Conservation (phyloP, 2,113 vertebrate genomes). For the Chaetura pelagica region DNA sequence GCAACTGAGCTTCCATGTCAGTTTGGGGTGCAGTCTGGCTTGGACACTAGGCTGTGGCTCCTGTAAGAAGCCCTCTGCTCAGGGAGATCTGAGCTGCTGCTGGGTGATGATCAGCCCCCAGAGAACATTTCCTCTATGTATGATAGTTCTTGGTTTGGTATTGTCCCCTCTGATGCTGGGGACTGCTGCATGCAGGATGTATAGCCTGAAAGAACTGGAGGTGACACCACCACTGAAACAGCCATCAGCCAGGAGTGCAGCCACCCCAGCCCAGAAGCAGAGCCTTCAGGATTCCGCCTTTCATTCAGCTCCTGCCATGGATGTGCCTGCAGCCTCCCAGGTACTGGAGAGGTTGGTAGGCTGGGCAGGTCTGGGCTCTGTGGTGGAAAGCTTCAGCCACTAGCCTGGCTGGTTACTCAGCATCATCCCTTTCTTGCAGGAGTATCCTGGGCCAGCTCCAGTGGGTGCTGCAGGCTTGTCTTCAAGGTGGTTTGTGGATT, state of each 20-base stretch:
- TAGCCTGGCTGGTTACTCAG: background rate
- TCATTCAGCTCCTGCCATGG: background rate
- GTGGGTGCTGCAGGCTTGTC: background rate
- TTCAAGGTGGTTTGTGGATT: background rate
- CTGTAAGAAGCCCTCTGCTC: background rate
- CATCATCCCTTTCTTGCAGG: background rate
- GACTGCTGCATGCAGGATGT: fast-evolving
- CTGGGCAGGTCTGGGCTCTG: background rate
- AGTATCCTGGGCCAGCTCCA: background rate
- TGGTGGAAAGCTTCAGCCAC: fast-evolving
- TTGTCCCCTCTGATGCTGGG: background rate
- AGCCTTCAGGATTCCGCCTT: background rate
- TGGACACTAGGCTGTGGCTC: background rate
- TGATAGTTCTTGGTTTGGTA: background rate
- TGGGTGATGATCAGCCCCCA: background rate
- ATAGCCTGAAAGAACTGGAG: background rate
- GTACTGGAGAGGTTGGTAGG: no score
- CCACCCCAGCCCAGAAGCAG: background rate
- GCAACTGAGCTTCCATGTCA: background rate
- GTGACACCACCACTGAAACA: background rate
- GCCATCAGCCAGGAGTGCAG: background rate
- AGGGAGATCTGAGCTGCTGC: background rate
- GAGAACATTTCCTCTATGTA: background rate
- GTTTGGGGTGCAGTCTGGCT: background rate
- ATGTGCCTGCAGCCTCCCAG: background rate